Conservation (phyloP, 2,797 vertebrate species). For the Melanogrammus aeglefinus region DNA sequence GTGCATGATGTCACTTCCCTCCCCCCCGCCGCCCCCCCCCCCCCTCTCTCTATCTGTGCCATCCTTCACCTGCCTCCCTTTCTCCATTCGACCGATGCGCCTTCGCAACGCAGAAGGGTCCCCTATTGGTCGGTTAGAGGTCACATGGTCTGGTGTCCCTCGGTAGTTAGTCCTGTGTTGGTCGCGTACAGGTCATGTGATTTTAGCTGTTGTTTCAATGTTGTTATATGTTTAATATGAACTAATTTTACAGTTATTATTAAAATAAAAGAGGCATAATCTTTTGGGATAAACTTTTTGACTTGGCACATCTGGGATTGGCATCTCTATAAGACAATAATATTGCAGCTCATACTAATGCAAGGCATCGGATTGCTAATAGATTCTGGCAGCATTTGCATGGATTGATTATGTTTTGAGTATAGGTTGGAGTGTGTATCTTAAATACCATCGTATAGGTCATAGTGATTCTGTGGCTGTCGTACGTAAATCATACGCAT, state of each 20-base stretch:
- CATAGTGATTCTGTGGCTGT: background rate
- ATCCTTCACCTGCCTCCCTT: background rate
- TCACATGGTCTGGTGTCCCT: background rate
- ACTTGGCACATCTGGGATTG: slow-evolving; percentile 3
- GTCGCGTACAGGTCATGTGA: background rate
- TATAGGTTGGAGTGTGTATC: background rate
- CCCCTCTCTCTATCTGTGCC: slow-evolving; percentile 30
- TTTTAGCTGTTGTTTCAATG: no score
- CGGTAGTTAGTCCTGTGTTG: background rate
- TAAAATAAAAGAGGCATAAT: background rate
- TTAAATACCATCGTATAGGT: background rate
- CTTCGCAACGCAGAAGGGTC: no score
- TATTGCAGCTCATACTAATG: slow-evolving; percentile 32
- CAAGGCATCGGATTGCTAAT: slow-evolving; percentile 44
- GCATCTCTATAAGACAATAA: slow-evolving; percentile 38
- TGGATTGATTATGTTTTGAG: background rate
- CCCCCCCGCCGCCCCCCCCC: slow-evolving; percentile 57
- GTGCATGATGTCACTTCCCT: slow-evolving; percentile 74
- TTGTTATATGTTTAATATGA: background rate
- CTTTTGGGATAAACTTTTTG: background rate
- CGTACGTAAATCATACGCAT: background rate
- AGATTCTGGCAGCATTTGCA: slow-evolving; percentile 18
- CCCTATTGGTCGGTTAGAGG: background rate
- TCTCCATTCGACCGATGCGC: background rate
- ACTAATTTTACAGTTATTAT: no score